Percentiles rank a stretch among this genome's conserved stretches.
phyloP scores from a whole-genome alignment of 2,888 invertebrate genomes.

The Nudaria mundana region DNA sequence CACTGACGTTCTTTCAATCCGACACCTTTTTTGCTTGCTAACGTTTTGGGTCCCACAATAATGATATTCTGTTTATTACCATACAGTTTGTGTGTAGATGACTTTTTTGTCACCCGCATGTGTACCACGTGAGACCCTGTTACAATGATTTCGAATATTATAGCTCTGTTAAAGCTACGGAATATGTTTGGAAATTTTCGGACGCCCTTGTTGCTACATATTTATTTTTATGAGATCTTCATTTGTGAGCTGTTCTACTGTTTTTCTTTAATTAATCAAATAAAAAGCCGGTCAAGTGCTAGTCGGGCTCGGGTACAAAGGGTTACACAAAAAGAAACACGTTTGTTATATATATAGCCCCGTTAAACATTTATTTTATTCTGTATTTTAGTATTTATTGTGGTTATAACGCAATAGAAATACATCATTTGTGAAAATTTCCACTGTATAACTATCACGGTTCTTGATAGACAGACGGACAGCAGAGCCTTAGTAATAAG shows the following conservation, averaged over 20 bases:
- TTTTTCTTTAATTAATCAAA: neutral
- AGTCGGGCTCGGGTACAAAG: no score
- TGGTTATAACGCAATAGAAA: no score
- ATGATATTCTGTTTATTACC: constrained; percentile 63
- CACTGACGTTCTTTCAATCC: constrained; percentile 24
- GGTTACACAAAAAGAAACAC: no score
- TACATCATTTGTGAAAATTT: no score
- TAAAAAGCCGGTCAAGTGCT: no score
- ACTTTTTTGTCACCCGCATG: constrained; percentile 67
- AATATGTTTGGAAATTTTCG: no score
- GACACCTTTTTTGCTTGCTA: constrained; percentile 46
- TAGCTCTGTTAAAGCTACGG: constrained; percentile 39
- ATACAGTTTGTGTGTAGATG: constrained; percentile 33
- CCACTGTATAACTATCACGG: no score
- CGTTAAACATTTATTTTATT: no score
- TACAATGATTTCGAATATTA: constrained; percentile 47
- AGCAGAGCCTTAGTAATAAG: no score
- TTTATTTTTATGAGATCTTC: neutral
- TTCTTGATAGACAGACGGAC: no score
- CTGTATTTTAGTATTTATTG: no score
- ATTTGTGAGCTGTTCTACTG: neutral
- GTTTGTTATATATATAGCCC: no score
- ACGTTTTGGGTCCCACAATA: constrained; percentile 49
- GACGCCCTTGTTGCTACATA: neutral
- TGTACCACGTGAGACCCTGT: constrained; percentile 51